Conservation (phyloP, 1,140 invertebrate species). For the Musca vetustissima region DNA sequence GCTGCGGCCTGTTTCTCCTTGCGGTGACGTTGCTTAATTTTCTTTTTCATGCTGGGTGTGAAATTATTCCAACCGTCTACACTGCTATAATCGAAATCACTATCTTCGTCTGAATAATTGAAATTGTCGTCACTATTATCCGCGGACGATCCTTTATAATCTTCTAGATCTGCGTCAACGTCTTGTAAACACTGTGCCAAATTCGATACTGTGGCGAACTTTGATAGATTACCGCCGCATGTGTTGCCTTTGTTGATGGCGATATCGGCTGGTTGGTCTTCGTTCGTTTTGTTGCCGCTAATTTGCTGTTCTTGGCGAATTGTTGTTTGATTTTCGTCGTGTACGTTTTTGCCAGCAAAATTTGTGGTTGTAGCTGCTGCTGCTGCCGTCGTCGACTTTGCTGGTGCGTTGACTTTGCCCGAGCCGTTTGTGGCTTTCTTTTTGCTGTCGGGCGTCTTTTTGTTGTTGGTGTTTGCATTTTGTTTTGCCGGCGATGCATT, state of each 20-base stretch:
- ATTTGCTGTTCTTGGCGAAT: slow-evolving; percentile 7
- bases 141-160: slow-evolving; percentile 52
- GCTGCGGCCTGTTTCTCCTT: slow-evolving; percentile 40
- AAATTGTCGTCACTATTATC: slow-evolving; percentile 36
- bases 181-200: slow-evolving; percentile 55
- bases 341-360: too few species aligned
- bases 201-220: slow-evolving; percentile 56
- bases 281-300: slow-evolving; percentile 20
- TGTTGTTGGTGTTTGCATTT: slow-evolving; percentile 19
- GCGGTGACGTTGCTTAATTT: slow-evolving; percentile 42
- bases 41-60: slow-evolving; percentile 53
- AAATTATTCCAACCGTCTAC: slow-evolving; percentile 40
- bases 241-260: slow-evolving; percentile 28
- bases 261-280: slow-evolving; percentile 12
- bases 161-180: slow-evolving; percentile 54
- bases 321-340: slow-evolving; percentile 25
- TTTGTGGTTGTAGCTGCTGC: slow-evolving; percentile 21
- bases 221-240: slow-evolving; percentile 48
- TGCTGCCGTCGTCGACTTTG: slow-evolving; percentile 23
- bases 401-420: slow-evolving; percentile 4
- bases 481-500: slow-evolving; percentile 32
- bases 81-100: slow-evolving; percentile 46
- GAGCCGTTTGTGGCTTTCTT: slow-evolving; percentile 27
- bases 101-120: slow-evolving; percentile 27
- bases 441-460: slow-evolving; percentile 1